phyloP scores from a whole-genome alignment of 2,888 invertebrate species.

The Nezara viridula region DNA sequence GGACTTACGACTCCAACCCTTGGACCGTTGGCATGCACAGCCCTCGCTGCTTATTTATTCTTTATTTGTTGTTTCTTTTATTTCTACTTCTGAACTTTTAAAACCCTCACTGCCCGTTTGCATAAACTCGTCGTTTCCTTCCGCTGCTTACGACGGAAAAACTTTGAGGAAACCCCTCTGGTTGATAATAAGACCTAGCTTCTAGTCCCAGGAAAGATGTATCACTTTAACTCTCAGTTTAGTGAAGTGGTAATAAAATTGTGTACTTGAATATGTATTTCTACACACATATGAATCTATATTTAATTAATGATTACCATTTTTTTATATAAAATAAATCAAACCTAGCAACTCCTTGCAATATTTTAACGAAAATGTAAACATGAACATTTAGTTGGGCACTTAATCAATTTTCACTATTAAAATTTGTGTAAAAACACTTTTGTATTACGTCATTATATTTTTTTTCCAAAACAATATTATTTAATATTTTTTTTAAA shows the following conservation, averaged over 20 bases:
- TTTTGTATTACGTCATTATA: too few relatives aligned
- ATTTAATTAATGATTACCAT: too few relatives aligned
- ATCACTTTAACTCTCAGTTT: neutral
- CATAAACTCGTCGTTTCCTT: conserved; percentile 27
- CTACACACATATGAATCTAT: too few relatives aligned
- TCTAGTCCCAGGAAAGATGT: neutral
- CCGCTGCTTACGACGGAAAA: neutral
- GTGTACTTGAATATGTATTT: too few relatives aligned
- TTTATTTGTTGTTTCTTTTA: conserved; percentile 48
- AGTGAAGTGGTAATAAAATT: neutral
- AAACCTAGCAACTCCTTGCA: too few relatives aligned
- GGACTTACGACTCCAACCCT: neutral
- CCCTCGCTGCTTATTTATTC: neutral
- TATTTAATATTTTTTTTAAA: too few relatives aligned
- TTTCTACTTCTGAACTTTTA: conserved; percentile 19
- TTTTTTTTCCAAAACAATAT: too few relatives aligned
- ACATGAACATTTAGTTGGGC: too few relatives aligned
- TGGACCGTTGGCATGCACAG: neutral
- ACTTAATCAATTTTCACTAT: too few relatives aligned
- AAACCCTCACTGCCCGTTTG: conserved; percentile 39
- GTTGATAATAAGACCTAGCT: neutral
- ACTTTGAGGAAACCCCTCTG: neutral
- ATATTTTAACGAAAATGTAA: too few relatives aligned
- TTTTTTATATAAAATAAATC: too few relatives aligned
- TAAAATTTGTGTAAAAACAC: too few relatives aligned